Evolutionary conservation across 2,797 vertebrate species (phyloP).

Genomic region (Bucorvus abyssinicus): DNA sequence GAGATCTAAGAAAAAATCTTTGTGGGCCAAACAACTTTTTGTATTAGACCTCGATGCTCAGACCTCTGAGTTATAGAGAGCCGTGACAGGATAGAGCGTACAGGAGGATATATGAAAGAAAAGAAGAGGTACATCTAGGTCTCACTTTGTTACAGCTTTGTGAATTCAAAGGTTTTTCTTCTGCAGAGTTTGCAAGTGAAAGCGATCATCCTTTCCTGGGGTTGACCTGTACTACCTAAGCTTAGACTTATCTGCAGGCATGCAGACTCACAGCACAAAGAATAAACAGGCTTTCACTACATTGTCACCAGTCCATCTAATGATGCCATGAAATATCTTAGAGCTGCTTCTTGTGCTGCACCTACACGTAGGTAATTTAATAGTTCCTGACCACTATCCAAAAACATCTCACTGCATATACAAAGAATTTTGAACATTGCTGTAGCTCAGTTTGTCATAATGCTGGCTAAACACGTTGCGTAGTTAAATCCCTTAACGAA

Average conservation of each 20-base stretch:
- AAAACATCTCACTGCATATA: background rate
- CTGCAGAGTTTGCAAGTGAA: background rate
- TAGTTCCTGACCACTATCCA: background rate
- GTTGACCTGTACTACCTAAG: background rate
- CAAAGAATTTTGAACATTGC: background rate
- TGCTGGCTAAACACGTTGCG: background rate
- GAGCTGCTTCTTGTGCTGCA: background rate
- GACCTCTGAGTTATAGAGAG: background rate
- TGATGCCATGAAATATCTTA: background rate
- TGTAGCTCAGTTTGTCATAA: background rate
- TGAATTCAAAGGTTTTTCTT: background rate
- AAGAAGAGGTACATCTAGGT: background rate
- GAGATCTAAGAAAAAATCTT: background rate
- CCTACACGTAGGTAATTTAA: too few relatives aligned
- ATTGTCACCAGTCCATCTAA: background rate
- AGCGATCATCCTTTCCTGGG: background rate
- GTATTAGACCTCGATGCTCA: background rate
- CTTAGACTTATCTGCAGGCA: background rate
- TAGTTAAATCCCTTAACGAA: background rate
- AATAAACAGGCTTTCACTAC: background rate
- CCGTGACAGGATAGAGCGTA: background rate
- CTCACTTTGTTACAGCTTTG: background rate
- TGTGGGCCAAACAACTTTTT: background rate
- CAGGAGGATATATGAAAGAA: background rate
- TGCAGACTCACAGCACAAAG: background rate